Base-by-base conservation (phyloP, 2,888 invertebrate genomes). In the Operophtera brumata region DNA sequence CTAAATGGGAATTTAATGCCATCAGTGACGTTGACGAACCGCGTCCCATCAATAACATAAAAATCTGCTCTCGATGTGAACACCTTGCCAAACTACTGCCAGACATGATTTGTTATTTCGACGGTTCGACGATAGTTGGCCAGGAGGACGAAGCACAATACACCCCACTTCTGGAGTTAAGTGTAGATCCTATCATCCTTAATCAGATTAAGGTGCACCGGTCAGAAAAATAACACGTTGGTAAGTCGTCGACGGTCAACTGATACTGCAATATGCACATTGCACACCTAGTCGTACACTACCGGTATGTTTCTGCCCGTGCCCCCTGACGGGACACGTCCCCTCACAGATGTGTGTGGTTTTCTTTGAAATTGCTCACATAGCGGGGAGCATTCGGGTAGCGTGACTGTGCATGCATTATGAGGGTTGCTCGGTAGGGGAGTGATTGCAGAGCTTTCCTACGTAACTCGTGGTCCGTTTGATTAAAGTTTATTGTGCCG, bases 341-440 rank as follows among this genome's bases (percentile, higher is more conserved):
- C 32, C 25, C 11, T 13, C 43, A 45, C 46, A 43, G 35, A 32
- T 39, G 26, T 20, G 28, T 55, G 42, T 50, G 36, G 39, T 20
- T 20, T 37, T 41, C 39, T n/a, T 47, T 47, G n/a, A 47, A 82
- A 80, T 77, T 81, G 80, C 76, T 81, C 80, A 76, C 73, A 77
- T 72, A 73, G 74, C 73, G 73, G 73, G 77, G 74, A 73, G 75
- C 73, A 66, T 80, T 53, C 48, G 36, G 43, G 42, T 47, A 39
- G 71, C 80, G 75, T 81, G 83, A 78, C 80, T 77, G 70, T 72
- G 78, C 83, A 84, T 82, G 82, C 80, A 82, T 83, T 80, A 83
- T 55, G 73, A 77, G 78, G 82, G 79, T 71, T 70, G 70, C 70
- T 71, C 72, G 64, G 66, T 57, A 52, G 69, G 70, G 67, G 75